Conservation (phyloP, 1,140 invertebrate genomes). For the Branchinecta lynchi region DNA sequence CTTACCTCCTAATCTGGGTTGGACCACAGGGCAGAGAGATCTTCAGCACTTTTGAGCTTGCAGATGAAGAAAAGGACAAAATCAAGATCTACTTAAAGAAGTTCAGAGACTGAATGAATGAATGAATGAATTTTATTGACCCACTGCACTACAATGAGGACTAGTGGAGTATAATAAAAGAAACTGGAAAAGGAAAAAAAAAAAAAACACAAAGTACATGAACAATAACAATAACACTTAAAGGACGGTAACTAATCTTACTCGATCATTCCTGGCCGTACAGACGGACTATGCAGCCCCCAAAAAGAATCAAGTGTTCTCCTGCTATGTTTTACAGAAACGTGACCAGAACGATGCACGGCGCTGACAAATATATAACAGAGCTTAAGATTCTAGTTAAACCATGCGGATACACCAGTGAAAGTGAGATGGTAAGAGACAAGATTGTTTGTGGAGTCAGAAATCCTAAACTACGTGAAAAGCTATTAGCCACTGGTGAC, state of each 20-base stretch:
- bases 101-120: too few species aligned
- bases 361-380: conserved; percentile 10
- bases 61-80: background rate
- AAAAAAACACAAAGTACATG: too few species aligned
- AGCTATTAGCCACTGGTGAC: conserved; percentile 8
- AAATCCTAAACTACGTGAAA: conserved; percentile 7
- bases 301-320: conserved; percentile 10
- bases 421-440: conserved; percentile 9
- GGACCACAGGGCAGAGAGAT: conserved; percentile 1
- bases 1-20: background rate
- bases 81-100: too few species aligned
- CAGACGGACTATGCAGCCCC: background rate
- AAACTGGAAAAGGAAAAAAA: too few species aligned
- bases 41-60: conserved; percentile 8
- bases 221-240: too few species aligned
- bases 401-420: too few species aligned
- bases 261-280: background rate
- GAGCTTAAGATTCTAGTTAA: too few species aligned
- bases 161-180: too few species aligned
- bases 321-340: conserved; percentile 1
- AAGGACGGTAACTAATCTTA: too few species aligned
- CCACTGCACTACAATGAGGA: too few species aligned
- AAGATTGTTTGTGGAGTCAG: conserved; percentile 5
- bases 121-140: too few species aligned
- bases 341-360: background rate